Evolutionary conservation across 1,140 invertebrate species (phyloP), one percentile per base, ranked within the genome.

Genomic region (Habropoda laboriosa): DNA sequence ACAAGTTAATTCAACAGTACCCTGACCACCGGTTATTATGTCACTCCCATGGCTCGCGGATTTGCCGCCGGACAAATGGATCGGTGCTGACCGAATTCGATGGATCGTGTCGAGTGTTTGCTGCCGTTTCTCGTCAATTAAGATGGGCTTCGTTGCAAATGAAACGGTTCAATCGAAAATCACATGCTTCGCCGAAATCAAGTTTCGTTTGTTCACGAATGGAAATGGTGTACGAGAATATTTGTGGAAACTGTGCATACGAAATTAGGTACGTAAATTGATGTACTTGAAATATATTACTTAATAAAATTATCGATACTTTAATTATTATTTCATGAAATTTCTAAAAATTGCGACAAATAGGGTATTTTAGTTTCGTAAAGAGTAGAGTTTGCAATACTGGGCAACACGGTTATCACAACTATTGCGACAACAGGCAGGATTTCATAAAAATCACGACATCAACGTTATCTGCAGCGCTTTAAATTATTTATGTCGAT

Each of bases 1-100:
- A 75, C 74, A 82, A 76, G 74, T 82, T 75, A 67, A 86, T 87
- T 60, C 72, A 67, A 73, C n/a, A 35, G 49, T 57, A 76, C 82
- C 58, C 72, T 60, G 78, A 16, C 13, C 76, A 53, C 42, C 49
- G 30, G 38, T 7, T 18, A 42, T 71, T 68, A 57, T 58, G 42
- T 74, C 64, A 73, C 47, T 60, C 47, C 66, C 51, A 42, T 58
- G 24, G 57, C 24, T 45, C 35, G 55, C 58, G 30, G 61, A 47
- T 74, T 74, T 57, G 32, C 32, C 70, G 32, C 21, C 18, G 38
- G 35, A 55, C 61, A 64, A 51, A 40, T 42, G 38, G 61, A 64
- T 64, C 61, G n/a, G 24, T n/a, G n/a, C 16, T 18, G n/a, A 42
- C 6, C 38, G 38, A 42, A 42, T 6, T 42, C 40, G 40, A 42